These are phyloP conservation scores for Beris chalybata DNA, from an alignment of 2,888 invertebrate species.

Conservation along the genomic window DNA sequence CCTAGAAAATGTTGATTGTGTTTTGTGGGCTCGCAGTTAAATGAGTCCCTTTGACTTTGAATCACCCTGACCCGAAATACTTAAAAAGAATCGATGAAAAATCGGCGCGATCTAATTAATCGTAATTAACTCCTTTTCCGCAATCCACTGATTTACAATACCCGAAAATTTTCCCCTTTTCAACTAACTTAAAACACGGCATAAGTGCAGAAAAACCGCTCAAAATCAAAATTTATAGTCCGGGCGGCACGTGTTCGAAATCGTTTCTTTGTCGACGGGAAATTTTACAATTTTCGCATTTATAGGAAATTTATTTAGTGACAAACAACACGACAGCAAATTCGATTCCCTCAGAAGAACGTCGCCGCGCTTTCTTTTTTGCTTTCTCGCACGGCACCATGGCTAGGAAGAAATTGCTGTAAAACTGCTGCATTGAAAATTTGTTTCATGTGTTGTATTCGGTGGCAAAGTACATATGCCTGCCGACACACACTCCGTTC, in stretches of 20 bases:
- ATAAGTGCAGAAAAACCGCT: too few species aligned
- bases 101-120: too few species aligned
- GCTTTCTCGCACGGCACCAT: neutral
- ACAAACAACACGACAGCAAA: conserved; percentile 44
- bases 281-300: conserved; percentile 42
- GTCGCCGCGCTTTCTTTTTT: neutral
- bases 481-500: neutral
- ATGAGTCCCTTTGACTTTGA: too few species aligned
- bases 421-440: conserved; percentile 28
- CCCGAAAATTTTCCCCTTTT: too few species aligned
- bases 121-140: too few species aligned
- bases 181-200: too few species aligned
- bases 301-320: conserved; percentile 45
- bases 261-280: conserved; percentile 44
- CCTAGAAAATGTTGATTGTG: too few species aligned
- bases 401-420: conserved; percentile 5
- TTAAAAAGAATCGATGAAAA: too few species aligned
- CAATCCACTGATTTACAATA: too few species aligned
- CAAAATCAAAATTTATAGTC: conserved; percentile 33
- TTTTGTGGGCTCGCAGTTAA: too few species aligned
- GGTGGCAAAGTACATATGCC: conserved; percentile 31
- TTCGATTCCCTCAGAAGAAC: conserved; percentile 40
- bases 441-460: conserved; percentile 34
- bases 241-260: conserved; percentile 53
- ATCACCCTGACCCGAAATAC: too few species aligned